These are phyloP conservation scores for Iguana delicatissima DNA, from an alignment of 2,797 vertebrate genomes.

Conservation along the genomic window DNA sequence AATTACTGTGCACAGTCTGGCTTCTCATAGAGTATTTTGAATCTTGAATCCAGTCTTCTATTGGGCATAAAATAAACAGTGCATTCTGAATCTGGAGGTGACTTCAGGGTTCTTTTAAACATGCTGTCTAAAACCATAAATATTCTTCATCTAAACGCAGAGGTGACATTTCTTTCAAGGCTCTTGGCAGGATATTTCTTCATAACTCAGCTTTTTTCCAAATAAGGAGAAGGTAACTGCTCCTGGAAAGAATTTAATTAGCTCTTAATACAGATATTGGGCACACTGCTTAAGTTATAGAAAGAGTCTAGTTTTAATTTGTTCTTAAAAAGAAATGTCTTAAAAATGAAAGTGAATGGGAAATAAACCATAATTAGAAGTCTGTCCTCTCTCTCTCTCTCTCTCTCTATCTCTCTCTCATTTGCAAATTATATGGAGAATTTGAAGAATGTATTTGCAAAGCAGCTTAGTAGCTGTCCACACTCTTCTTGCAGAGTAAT, in stretches of 20 bases:
- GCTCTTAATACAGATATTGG: slow-evolving; percentile 8
- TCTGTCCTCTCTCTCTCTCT: not conserved
- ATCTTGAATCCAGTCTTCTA: not conserved
- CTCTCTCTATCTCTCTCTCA: not conserved
- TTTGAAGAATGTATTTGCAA: not conserved
- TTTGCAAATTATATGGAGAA: not conserved
- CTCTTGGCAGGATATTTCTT: slow-evolving; percentile 7
- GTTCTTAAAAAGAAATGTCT: slow-evolving; percentile 19
- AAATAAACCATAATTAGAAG: slow-evolving; percentile 5
- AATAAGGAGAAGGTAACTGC: not conserved
- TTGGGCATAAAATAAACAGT: slow-evolving; percentile 21
- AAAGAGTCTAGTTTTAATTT: not conserved
- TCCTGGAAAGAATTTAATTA: slow-evolving; percentile 17
- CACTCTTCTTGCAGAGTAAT: not conserved
- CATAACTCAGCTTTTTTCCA: not conserved
- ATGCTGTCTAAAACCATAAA: slow-evolving; percentile 25
- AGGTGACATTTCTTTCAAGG: slow-evolving; percentile 28
- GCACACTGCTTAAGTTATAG: not conserved
- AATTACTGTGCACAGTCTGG: not conserved
- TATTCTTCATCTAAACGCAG: slow-evolving; percentile 21
- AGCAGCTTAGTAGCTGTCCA: not conserved
- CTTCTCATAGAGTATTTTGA: slow-evolving; percentile 31
- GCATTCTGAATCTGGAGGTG: not conserved
- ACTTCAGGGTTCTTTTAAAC: slow-evolving; percentile 32
- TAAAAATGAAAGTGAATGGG: slow-evolving; percentile 15